Base-by-base conservation (phyloP, 2,113 vertebrate species). In the Regulus satrapa region DNA sequence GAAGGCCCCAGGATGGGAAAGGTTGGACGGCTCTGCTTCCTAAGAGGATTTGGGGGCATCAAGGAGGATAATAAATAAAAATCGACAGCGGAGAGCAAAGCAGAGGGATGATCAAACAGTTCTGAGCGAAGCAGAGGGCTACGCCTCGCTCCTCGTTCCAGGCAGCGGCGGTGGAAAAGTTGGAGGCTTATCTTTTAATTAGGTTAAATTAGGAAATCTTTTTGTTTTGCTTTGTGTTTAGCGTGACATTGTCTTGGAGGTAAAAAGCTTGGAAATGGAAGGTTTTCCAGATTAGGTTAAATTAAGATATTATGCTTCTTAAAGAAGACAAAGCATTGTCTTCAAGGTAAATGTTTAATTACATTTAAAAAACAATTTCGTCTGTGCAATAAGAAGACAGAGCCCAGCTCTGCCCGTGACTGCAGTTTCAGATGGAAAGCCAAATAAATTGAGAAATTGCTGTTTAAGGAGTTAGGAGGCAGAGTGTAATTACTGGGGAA, bases 331-430 rank as follows among this genome's bases (percentile, higher is more conserved):
- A 90, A 94, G 54, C 75, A 29, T 81, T 94, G 68, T 81, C 78
- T 85, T 94, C 82, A 81, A 97, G 91, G 85, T 88, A 94, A 95
- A 83, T 73, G 80, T 89, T 93, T 94, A 94, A 96, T 97, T 96
- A 73, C 84, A 88, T 95, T 96, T 93, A 45, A 14, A 54, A 91
- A 81, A 38, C 68, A 72, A 80, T 93, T 96, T 95, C 49, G 66
- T 16, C 62, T 41, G 28, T 32, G 48, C 63, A 92, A 46, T 51
- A 82, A 78, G 24, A 61, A 66, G 86, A 31, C 18, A 40, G 69
- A 82, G 46, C 63, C 15, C 38, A 43, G 68, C 68, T 66, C 49
- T 68, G 61, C 8, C 6, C 5, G 14, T 21, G 55, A 64, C 69
- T 88, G 45, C 68, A 73, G 78, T 8, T 79, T 66, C 95, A 86